A percentile compares a stretch with the other conserved stretches of the same genome.
Conservation (phyloP, 2,797 vertebrate species). For the Helostoma temminkii region DNA sequence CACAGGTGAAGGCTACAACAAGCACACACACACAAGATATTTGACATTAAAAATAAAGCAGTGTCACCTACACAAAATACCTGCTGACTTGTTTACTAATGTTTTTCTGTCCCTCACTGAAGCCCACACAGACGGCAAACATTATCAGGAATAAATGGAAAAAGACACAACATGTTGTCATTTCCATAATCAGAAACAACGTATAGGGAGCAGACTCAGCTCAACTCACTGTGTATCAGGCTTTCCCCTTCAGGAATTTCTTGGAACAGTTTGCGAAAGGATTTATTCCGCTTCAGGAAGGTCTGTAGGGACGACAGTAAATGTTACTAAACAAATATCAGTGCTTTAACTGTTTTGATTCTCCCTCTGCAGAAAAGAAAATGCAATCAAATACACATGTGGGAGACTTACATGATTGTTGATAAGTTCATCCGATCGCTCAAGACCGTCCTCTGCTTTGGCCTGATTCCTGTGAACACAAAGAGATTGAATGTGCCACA, state of each 20-base stretch:
- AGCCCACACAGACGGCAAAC: slow-evolving; percentile 26
- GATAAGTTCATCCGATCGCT: slow-evolving; percentile 31
- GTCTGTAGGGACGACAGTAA: slow-evolving; percentile 56
- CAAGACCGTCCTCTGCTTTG: slow-evolving; percentile 51
- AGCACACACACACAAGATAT: slow-evolving; percentile 1
- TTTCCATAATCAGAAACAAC: slow-evolving; percentile 49
- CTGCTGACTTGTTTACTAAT: slow-evolving; percentile 30
- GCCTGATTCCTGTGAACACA: slow-evolving; percentile 74
- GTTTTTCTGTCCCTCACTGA: slow-evolving; percentile 25
- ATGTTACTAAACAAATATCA: too few relatives aligned
- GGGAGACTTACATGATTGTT: slow-evolving; percentile 60
- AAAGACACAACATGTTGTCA: slow-evolving; percentile 22
- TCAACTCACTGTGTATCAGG: slow-evolving; percentile 82
- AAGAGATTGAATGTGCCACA: neutral
- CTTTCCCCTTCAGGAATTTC: slow-evolving; percentile 79
- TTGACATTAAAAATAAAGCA: neutral
- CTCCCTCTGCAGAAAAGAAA: neutral
- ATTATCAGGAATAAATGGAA: slow-evolving; percentile 22
- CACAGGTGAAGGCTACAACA: slow-evolving; percentile 84
- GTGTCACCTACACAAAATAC: slow-evolving; percentile 8
- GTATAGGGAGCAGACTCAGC: slow-evolving; percentile 35
- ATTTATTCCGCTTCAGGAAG: slow-evolving; percentile 72
- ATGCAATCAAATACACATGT: neutral
- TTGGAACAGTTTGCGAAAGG: slow-evolving; percentile 86
- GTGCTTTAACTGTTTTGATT: neutral